Evolutionary conservation across 2,888 invertebrate species (phyloP).

Genomic region (Hyposoter didymator): DNA sequence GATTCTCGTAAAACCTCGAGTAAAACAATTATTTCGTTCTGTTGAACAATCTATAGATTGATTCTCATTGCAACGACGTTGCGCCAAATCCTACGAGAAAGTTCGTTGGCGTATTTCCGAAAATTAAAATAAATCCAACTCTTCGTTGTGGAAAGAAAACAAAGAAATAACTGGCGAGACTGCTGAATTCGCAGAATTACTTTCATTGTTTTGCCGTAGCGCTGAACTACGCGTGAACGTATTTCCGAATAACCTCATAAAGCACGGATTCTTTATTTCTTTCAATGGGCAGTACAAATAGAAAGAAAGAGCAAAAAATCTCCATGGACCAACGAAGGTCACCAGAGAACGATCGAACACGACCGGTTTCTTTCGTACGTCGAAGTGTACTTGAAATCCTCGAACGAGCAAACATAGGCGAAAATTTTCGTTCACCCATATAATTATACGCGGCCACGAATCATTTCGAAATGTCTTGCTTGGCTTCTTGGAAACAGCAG

Average conservation of each 20-base stretch:
- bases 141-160: not conserved
- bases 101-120: not conserved
- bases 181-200: not conserved
- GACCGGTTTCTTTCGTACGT: constrained; percentile 39
- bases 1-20: too few species aligned
- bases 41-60: not conserved
- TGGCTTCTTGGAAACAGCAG: not conserved
- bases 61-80: not conserved
- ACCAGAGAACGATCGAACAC: not conserved
- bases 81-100: not conserved
- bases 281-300: not conserved
- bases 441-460: not conserved
- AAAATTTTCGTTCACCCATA: constrained; percentile 6
- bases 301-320: not conserved
- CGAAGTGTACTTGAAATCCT: constrained; percentile 30
- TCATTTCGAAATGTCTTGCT: not conserved
- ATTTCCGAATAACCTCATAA: not conserved
- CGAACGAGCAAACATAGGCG: constrained; percentile 39
- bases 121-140: not conserved
- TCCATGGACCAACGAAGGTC: constrained; percentile 6
- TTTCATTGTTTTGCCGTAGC: not conserved
- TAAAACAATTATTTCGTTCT: not conserved
- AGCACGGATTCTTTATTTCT: not conserved
- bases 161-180: not conserved
- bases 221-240: not conserved